Conservation (phyloP, 2,797 vertebrate species). For the Martes flavigula region DNA sequence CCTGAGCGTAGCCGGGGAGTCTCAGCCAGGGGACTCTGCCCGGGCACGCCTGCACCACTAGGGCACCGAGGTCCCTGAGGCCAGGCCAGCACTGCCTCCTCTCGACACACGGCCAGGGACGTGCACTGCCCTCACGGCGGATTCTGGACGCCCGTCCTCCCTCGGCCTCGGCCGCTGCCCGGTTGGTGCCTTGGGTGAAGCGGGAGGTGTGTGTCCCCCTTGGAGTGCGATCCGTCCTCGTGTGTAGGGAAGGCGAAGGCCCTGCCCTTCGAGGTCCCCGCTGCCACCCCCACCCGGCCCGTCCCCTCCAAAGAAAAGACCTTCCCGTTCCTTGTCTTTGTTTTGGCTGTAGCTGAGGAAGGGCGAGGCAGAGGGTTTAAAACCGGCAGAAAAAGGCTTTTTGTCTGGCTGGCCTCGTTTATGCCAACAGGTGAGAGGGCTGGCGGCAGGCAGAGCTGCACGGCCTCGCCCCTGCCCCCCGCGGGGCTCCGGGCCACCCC, state of each 20-base stretch:
- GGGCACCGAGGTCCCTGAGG: fast-evolving
- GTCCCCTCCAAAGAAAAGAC: neutral
- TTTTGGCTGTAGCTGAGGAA: neutral
- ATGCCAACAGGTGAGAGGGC: neutral
- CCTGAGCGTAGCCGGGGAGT: neutral
- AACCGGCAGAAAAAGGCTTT: neutral
- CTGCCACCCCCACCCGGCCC: fast-evolving
- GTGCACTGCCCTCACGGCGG: neutral
- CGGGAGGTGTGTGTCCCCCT: neutral
- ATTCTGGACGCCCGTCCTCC: neutral
- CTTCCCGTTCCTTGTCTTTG: neutral
- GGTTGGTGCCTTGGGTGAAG: neutral
- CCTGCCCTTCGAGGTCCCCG: neutral
- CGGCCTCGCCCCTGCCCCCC: neutral
- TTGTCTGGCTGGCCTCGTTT: neutral
- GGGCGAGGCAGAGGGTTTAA: neutral
- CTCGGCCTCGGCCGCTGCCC: neutral
- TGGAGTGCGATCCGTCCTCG: neutral
- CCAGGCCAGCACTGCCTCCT: neutral
- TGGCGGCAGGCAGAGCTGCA: neutral
- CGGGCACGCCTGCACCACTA: neutral
- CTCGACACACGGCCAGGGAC: neutral
- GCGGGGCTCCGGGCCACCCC: neutral
- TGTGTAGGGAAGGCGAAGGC: neutral
- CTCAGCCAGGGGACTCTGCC: neutral